These are phyloP conservation scores for Anoura caudifer DNA, from an alignment of 2,113 vertebrate genomes.

Conservation along the genomic window DNA sequence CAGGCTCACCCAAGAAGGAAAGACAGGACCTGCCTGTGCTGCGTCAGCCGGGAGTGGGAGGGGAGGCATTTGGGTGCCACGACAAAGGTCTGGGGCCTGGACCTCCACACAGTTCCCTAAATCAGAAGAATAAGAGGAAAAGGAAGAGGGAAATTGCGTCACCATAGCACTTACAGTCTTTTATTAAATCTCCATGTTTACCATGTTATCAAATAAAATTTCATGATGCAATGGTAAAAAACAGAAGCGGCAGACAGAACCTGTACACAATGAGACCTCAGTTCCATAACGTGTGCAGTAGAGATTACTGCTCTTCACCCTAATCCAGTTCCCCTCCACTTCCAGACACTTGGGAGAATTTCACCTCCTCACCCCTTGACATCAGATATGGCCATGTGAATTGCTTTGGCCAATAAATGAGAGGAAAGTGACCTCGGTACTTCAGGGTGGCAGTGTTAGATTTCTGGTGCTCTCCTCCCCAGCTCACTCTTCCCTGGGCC, in stretches of 20 bases:
- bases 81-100: neutral
- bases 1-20: neutral
- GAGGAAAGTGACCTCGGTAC: neutral
- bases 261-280: accelerated
- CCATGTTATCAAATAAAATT: neutral
- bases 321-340: accelerated
- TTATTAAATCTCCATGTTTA: neutral
- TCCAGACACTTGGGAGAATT: no score
- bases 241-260: neutral
- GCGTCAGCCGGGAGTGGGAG: neutral
- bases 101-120: neutral
- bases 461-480: accelerated
- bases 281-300: accelerated
- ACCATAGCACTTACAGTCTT: neutral
- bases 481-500: accelerated
- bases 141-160: neutral
- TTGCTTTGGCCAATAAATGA: neutral
- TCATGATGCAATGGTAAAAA: neutral
- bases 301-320: accelerated
- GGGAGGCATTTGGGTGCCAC: neutral
- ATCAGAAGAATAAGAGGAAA: neutral
- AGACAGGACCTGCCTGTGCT: neutral
- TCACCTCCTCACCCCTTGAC: neutral
- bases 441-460: neutral
- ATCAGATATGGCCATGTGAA: neutral